phyloP scores from a whole-genome alignment of 2,113 vertebrate genomes.

The Eurypyga helias region DNA sequence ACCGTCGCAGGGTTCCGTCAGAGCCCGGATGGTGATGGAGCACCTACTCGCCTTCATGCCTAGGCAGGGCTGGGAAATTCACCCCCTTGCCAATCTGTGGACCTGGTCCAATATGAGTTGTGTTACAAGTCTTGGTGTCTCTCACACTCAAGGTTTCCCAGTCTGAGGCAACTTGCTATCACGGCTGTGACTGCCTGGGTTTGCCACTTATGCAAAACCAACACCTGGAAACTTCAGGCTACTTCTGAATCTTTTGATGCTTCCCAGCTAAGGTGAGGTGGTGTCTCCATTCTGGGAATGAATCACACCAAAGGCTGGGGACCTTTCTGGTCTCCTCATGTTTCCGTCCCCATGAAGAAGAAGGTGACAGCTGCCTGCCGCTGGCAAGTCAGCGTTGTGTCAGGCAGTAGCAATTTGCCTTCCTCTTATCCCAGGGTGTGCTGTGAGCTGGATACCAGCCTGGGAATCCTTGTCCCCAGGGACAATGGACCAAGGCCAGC shows the following conservation, averaged over 20 bases:
- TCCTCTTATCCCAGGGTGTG: background rate
- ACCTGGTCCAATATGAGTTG: background rate
- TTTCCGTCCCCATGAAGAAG: background rate
- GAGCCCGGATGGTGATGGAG: background rate
- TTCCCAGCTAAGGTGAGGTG: background rate
- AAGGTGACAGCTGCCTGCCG: accelerated
- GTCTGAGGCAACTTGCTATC: accelerated
- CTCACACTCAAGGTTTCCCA: background rate
- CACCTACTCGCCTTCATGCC: background rate
- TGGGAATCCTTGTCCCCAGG: background rate
- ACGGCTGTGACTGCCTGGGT: background rate
- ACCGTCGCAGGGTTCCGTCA: accelerated
- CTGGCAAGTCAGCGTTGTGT: background rate
- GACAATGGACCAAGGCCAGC: background rate
- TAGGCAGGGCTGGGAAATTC: background rate
- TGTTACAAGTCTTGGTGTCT: background rate
- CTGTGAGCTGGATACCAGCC: background rate
- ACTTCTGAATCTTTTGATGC: background rate
- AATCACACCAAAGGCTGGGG: background rate
- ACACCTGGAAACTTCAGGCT: background rate
- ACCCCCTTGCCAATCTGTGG: background rate
- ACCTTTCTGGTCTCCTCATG: background rate
- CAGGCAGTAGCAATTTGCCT: background rate
- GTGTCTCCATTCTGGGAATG: background rate
- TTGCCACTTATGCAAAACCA: background rate